Evolutionary conservation across 2,113 vertebrate species (phyloP), one percentile per base, ranked within the genome.

Genomic region (Guaruba guarouba): DNA sequence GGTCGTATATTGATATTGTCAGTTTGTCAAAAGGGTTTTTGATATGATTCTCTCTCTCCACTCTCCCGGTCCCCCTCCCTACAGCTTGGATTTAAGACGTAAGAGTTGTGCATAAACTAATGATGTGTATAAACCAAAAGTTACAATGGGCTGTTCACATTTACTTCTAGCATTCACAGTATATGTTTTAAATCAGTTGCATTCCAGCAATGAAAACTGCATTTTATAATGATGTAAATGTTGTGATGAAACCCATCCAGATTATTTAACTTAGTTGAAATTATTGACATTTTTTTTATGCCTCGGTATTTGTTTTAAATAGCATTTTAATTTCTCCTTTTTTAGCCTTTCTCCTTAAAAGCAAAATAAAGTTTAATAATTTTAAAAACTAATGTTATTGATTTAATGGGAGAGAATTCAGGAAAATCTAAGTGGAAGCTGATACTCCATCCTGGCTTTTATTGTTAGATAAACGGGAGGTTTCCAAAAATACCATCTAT

Each of bases 401-500:
- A 90, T 91, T 92, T 87, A 85, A 95, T 79, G 77, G 77, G 57
- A 93, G 81, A 93, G 57, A 92, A 93, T 73, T 95, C 83, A 95
- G 86, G 88, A 91, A 96, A 92, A 84, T 91, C 67, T 87, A 94
- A 96, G 79, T 69, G 80, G 86, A 91, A 94, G 54, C 86, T 86
- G 68, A 76, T 90, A 86, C 39, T 93, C 55, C n/a, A 66, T 88
- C 48, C 79, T 93, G 39, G 74, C 74, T 92, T 83, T 92, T 67
- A 84, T 48, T 93, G 79, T 96, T 93, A 91, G 82, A 93, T 93
- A 86, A 86, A 95, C 7, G 43, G n/a, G 81, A 90, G 76, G 90
- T 93, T 94, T 97, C 96, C 88, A 92, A 96, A 97, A 96, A 96
- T 91, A 94, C 39, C 84, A 69, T 48, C 81, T 92, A 88, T 90